Base-by-base conservation (phyloP, 23 tunicate genomes). In the Corella eumyota region DNA sequence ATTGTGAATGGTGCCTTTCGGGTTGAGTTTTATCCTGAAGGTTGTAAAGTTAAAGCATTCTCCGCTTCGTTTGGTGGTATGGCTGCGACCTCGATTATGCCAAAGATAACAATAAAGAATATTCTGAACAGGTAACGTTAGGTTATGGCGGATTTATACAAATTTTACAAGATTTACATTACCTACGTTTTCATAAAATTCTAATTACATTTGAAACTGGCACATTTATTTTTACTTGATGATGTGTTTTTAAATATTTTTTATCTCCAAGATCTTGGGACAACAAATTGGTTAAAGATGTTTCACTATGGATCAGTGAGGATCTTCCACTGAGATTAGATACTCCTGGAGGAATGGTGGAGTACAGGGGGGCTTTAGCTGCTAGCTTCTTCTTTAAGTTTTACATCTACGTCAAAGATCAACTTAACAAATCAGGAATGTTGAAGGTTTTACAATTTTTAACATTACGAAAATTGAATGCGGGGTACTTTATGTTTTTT, bases 341-440 rank as follows among this genome's bases (percentile, higher is more conserved):
- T 68, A 73, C 84, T 34, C 99, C 99, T 20, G 99, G 99, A 55
- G 99, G 99, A 58, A 84, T 93, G 81, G 75, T 68, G 51, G 90
- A 76, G 61, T 93, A 93, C 69, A 56, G 99, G 38, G 75, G 76
- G 31, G 64, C 95, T 45, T 72, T 93, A 0, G 95, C 92, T 19
- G 77, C 87, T 26, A 85, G 95, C 49, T 78, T 93, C 64, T 93
- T 93, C 62, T 78, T 84, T 70, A 93, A 93, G 71, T 93, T 93
- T 57, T 93, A 59, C 51, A 46, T 74, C 28, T 32, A 62, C 48
- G 72, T 72, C 2, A 60, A 61, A 47, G 31, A 69, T 11, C 15
- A 63, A 30, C 56, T 88, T 23, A 32, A 30, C 17, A 61, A 63
- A 20, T 40, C 45, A 30, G 77, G 77, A 52, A 9, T 76, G 1